phyloP scores from a whole-genome alignment of 2,888 invertebrate species.

The Leptinotarsa rubiginosa region DNA sequence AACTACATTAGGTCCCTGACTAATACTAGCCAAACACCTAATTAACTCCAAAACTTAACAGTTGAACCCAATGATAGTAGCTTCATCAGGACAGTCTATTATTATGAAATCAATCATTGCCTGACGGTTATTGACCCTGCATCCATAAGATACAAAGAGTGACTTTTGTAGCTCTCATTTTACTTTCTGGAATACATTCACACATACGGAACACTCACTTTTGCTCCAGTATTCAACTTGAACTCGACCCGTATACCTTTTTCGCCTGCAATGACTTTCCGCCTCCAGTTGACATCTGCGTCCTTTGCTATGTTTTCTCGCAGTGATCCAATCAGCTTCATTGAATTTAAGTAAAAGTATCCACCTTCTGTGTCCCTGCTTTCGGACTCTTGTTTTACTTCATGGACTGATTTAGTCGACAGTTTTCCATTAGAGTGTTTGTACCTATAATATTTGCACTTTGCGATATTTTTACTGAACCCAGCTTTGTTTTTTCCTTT shows the following conservation, averaged over 20 bases:
- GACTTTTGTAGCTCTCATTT: neutral
- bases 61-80: neutral
- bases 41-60: neutral
- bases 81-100: neutral
- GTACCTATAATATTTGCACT: constrained; percentile 18
- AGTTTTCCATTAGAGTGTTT: neutral
- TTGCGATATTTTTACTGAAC: neutral
- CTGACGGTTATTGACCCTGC: constrained; percentile 20
- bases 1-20: neutral
- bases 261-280: neutral
- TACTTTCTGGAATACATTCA: constrained; percentile 22
- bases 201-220: constrained; percentile 2
- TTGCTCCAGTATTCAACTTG: constrained; percentile 4
- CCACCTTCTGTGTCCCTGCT: neutral
- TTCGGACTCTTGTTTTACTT: neutral
- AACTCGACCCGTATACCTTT: neutral
- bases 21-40: neutral
- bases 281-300: neutral
- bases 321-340: neutral
- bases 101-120: neutral
- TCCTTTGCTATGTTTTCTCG: neutral
- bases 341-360: neutral
- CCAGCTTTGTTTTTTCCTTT: neutral
- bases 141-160: neutral
- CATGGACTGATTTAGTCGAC: neutral